These are phyloP conservation scores for Onychomys leucogaster DNA, from an alignment of 2,797 vertebrate species.

Conservation along the genomic window DNA sequence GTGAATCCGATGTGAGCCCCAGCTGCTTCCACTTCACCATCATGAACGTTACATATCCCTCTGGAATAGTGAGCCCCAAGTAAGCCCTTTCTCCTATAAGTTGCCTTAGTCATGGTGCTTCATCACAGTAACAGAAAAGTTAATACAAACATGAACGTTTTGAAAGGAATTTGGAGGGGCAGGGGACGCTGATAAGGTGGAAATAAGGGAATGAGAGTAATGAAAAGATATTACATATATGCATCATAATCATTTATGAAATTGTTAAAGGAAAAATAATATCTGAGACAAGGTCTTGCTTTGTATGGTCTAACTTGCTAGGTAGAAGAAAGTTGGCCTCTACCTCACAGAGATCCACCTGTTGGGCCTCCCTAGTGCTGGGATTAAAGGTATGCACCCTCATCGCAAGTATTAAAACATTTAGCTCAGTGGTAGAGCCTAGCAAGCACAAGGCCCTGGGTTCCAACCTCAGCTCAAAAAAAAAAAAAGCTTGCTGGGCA, in stretches of 20 bases:
- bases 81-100: background rate
- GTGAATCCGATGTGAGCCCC: background rate
- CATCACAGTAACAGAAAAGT: background rate
- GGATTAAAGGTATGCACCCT: no score
- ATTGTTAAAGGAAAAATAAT: background rate
- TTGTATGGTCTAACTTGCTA: background rate
- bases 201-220: background rate
- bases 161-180: background rate
- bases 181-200: background rate
- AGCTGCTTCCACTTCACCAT: background rate
- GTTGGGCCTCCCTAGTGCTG: background rate
- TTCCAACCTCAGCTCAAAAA: no score
- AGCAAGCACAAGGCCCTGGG: no score
- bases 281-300: background rate
- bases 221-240: background rate
- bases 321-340: background rate
- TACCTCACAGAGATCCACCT: background rate
- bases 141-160: background rate
- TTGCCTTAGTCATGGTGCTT: background rate
- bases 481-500: no score
- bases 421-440: no score
- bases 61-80: background rate
- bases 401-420: background rate
- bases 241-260: background rate
- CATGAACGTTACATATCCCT: background rate